Evolutionary conservation across 2,797 vertebrate species (phyloP).

Genomic region (Nasua narica): DNA sequence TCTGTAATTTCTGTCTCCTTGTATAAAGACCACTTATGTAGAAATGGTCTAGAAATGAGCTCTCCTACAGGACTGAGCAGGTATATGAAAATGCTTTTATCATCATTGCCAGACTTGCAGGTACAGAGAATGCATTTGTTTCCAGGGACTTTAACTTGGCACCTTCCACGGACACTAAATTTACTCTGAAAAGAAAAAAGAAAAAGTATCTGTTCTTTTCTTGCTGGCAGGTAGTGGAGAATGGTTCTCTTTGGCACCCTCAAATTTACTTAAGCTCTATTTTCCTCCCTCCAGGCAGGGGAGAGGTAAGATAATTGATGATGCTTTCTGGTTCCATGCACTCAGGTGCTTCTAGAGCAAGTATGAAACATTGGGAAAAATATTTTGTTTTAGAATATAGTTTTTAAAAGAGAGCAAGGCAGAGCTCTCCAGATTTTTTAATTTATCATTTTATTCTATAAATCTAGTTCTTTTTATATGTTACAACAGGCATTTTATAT

Average conservation of each 20-base stretch:
- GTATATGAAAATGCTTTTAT: constrained; percentile 34
- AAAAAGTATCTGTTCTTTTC: background rate
- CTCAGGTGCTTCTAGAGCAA: background rate
- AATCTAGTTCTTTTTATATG: background rate
- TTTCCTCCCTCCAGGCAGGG: background rate
- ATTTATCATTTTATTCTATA: background rate
- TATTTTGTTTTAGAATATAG: constrained; percentile 5
- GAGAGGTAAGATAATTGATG: constrained; percentile 30
- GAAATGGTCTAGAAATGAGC: background rate
- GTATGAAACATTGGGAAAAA: background rate
- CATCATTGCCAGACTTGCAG: background rate
- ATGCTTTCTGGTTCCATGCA: background rate
- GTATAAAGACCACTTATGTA: background rate
- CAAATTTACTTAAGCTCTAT: background rate
- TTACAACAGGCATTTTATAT: background rate
- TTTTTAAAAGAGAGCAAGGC: constrained; percentile 3
- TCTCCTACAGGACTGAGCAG: background rate
- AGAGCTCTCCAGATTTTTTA: background rate
- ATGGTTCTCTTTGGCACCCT: background rate
- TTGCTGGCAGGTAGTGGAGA: background rate
- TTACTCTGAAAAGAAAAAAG: background rate
- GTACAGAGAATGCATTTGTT: background rate
- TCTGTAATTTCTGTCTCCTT: background rate
- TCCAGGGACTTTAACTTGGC: constrained; percentile 33
- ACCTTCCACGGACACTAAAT: background rate